Evolutionary conservation across 2,113 vertebrate species (phyloP).

Genomic region (Chinchilla lanigera): DNA sequence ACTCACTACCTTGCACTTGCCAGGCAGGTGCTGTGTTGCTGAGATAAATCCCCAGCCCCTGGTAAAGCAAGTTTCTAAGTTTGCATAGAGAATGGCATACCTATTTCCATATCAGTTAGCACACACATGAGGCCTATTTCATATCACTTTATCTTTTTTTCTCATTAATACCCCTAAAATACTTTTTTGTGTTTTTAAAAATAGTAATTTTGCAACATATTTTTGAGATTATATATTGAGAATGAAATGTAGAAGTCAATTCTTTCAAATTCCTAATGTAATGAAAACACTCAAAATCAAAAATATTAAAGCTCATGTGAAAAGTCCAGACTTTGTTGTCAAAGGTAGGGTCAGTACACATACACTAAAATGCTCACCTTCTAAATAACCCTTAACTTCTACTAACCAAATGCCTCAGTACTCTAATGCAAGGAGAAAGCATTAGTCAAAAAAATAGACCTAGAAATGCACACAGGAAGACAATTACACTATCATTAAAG

Average conservation of each 20-base stretch:
- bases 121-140: background rate
- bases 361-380: background rate
- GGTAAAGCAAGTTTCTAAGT: background rate
- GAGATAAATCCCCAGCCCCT: too few species aligned
- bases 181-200: background rate
- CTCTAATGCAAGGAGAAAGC: background rate
- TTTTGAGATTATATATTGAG: background rate
- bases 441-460: constrained; percentile 23
- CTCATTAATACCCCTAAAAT: background rate
- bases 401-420: background rate
- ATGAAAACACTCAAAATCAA: background rate
- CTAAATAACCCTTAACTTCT: background rate
- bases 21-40: too few species aligned
- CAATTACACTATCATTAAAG: constrained; percentile 49
- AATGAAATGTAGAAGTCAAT: background rate
- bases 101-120: background rate
- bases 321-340: background rate
- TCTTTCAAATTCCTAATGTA: background rate
- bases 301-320: background rate
- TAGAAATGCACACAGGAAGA: constrained; percentile 41
- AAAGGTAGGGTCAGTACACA: background rate
- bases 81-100: accelerated
- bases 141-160: background rate
- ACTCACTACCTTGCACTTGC: too few species aligned
- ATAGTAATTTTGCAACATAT: background rate